These are phyloP conservation scores for Arrhamphus sclerolepis DNA, from an alignment of 2,797 vertebrate genomes.

Conservation along the genomic window DNA sequence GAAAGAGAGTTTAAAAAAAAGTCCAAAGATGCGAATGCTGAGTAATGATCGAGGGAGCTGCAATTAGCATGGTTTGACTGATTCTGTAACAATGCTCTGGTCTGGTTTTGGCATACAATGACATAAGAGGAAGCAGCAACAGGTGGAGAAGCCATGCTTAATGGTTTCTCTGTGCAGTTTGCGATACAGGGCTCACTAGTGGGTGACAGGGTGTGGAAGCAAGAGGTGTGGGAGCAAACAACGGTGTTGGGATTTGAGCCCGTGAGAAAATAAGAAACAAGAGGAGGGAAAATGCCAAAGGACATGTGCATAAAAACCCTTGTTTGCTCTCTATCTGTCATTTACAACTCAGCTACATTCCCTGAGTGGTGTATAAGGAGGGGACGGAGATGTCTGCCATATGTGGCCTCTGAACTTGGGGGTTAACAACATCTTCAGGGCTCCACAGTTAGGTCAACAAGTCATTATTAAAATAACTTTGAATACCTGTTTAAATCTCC, in stretches of 20 bases:
- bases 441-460: too few species aligned
- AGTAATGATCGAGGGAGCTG: too few species aligned
- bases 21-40: too few species aligned
- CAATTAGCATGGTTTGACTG: too few species aligned
- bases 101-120: too few species aligned
- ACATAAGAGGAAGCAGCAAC: too few species aligned
- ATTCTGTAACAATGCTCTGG: too few species aligned
- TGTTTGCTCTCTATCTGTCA: conserved; percentile 64
- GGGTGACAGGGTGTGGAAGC: conserved; percentile 68
- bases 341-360: conserved; percentile 66
- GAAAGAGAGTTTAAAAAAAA: too few species aligned
- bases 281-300: conserved; percentile 64
- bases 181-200: conserved; percentile 65
- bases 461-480: too few species aligned
- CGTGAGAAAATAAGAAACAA: conserved; percentile 65
- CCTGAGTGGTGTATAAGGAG: conserved; percentile 14
- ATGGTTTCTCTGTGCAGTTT: conserved; percentile 47
- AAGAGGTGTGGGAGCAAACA: conserved; percentile 39
- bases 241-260: conserved; percentile 61
- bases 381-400: conserved; percentile 6
- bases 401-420: neutral
- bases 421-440: neutral
- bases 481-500: too few species aligned
- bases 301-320: conserved; percentile 60
- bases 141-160: conserved; percentile 33